These are phyloP conservation scores for Cranoglanis bouderius DNA, from an alignment of 2,113 vertebrate genomes.

Conservation along the genomic window DNA sequence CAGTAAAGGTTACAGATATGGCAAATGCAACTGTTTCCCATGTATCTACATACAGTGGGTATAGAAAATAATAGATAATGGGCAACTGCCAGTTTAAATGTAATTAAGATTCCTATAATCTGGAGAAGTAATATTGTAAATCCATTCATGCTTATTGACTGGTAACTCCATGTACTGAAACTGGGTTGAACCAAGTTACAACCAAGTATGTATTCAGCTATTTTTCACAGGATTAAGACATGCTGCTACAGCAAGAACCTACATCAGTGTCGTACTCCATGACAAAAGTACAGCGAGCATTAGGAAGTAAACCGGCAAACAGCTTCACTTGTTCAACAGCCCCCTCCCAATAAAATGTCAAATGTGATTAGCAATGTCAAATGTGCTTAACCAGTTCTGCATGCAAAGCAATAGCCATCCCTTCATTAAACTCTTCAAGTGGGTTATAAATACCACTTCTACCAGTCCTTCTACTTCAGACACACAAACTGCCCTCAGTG, in stretches of 20 bases:
- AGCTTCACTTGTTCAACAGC: not conserved
- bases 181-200: not conserved
- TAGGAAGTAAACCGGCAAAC: not conserved
- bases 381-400: not conserved
- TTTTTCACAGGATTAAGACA: not conserved
- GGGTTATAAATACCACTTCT: not conserved
- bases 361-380: conserved; percentile 9
- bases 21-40: not conserved
- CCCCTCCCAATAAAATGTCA: not conserved
- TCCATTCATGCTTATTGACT: not conserved
- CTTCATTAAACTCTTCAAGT: conserved; percentile 10
- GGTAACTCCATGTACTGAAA: not conserved
- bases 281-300: not conserved
- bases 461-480: not conserved
- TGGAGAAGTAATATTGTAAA: not conserved
- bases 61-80: too few relatives aligned
- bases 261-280: not conserved
- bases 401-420: not conserved
- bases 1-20: not conserved
- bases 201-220: not conserved
- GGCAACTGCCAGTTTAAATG: not conserved
- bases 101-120: not conserved
- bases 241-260: not conserved
- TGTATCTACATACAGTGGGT: not conserved
- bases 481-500: not conserved